Conservation (phyloP, 2,888 invertebrate genomes). For the Xanthostigma xanthostigma region DNA sequence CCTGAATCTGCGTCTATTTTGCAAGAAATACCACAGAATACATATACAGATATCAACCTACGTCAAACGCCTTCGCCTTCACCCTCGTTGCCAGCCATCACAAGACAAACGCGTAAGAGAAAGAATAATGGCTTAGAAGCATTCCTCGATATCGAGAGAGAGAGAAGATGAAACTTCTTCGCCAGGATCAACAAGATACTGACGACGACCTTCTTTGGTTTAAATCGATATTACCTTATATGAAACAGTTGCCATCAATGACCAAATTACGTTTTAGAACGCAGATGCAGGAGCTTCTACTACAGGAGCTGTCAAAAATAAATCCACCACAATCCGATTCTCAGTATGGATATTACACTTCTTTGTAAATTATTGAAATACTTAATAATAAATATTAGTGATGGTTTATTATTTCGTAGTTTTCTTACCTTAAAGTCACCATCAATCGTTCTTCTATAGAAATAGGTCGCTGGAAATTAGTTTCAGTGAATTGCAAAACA, state of each 20-base stretch:
- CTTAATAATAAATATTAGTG: slow-evolving; percentile 5
- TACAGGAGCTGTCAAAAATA: slow-evolving; percentile 15
- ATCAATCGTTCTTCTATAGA: slow-evolving; percentile 13
- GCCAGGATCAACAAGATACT: slow-evolving; percentile 12
- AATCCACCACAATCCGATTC: slow-evolving; percentile 9
- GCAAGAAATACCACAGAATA: slow-evolving; percentile 8
- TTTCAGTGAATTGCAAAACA: too few relatives aligned
- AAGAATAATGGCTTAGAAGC: slow-evolving; percentile 13
- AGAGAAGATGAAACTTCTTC: slow-evolving; percentile 14
- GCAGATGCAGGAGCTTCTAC: slow-evolving; percentile 16
- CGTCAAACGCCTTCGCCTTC: slow-evolving; percentile 11
- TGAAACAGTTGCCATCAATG: slow-evolving; percentile 16
- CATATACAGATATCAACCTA: slow-evolving; percentile 6
- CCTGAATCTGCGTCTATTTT: slow-evolving; percentile 6
- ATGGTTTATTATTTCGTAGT: slow-evolving; percentile 7
- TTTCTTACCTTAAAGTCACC: slow-evolving; percentile 14
- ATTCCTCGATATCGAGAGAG: slow-evolving; percentile 13
- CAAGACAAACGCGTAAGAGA: slow-evolving; percentile 15
- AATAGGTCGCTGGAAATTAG: slow-evolving; percentile 6
- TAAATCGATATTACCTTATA: slow-evolving; percentile 17
- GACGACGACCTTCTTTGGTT: slow-evolving; percentile 16
- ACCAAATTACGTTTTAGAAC: slow-evolving; percentile 17
- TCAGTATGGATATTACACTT: slow-evolving; percentile 12
- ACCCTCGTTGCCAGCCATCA: slow-evolving; percentile 15
- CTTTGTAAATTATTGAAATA: slow-evolving; percentile 9